These are phyloP conservation scores for Acyrthosiphon pisum DNA, from an alignment of 1,140 invertebrate species.

Conservation along the genomic window DNA sequence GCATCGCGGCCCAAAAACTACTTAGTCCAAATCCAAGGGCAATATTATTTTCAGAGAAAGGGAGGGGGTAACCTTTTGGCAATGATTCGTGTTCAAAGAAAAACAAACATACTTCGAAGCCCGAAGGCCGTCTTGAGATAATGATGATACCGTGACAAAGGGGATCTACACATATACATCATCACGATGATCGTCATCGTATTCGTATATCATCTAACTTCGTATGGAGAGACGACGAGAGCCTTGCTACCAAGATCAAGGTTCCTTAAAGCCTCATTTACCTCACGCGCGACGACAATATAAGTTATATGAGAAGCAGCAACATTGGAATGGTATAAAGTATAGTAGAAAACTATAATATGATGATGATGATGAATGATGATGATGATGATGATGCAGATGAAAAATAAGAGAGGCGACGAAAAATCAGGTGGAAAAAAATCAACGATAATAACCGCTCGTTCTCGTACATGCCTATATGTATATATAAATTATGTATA, in stretches of 20 bases:
- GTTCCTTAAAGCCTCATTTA: slow-evolving; percentile 35
- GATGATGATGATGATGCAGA: not conserved
- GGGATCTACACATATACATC: not conserved
- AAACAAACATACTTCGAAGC: not conserved
- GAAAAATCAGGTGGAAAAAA: not conserved
- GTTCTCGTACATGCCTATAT: not conserved
- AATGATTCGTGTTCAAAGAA: not conserved
- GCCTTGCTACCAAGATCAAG: slow-evolving; percentile 47
- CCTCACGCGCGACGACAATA: slow-evolving; percentile 10
- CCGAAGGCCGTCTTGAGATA: not conserved
- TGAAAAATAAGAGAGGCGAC: not conserved
- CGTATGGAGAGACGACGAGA: not conserved
- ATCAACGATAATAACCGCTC: slow-evolving; percentile 33
- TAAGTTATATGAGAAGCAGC: not conserved
- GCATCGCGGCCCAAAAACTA: not conserved
- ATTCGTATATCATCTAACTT: not conserved
- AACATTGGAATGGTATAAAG: not conserved
- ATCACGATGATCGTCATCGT: not conserved
- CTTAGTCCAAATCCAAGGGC: slow-evolving; percentile 25
- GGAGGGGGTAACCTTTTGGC: not conserved
- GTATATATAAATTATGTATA: not conserved
- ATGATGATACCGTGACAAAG: slow-evolving; percentile 42
- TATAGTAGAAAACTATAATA: not conserved
- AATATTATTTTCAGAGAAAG: not conserved
- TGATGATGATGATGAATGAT: not conserved